Base-by-base conservation (phyloP, 2,888 invertebrate genomes). In the Oscheius sp. region DNA sequence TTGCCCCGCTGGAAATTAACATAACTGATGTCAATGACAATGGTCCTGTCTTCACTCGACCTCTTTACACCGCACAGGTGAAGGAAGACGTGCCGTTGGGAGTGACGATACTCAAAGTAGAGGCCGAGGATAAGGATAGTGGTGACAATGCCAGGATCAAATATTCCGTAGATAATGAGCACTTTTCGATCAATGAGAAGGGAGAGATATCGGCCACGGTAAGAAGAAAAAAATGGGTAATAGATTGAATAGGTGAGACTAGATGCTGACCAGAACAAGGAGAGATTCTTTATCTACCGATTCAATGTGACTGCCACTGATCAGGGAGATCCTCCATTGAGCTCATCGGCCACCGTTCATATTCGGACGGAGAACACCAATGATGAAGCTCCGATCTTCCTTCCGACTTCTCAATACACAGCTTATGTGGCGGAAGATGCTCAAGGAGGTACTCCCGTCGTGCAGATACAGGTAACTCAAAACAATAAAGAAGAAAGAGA, bases 141-240 rank as follows among this genome's bases (percentile, higher is more conserved):
- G 95, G 95, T 86, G 93, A 93, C 87, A 97, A 97, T 87, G 95
- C 95, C 26, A 94, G 94, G 67, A 94, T 95, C 85, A 91, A 93
- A 17, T 95, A 95, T 87, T 92, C 93, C 47, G 88, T 95, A 3
- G 94, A 92, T 83, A 93, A 94, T 44, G 93, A 93, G 86, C 94
- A 95, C 89, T 97, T 98, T 68, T 93, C 93, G 87, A 94, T 97
- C 82, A 95, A 95, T 89, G 92, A 93, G 81, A 94, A 95, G 85
- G 95, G 95, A 41, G 92, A 94, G 64, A 94, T 95, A 74, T 93
- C 93, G 57, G 94, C 94, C 86, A 93, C 93, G 66, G 86, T 93
- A 93, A 14, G 51, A 38, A 12, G 2, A 41, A 26, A 6, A n/a
- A n/a, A n/a, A n/a, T n/a, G n/a, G n/a, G n/a, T n/a, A n/a, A n/a